Evolutionary conservation across 2,797 vertebrate genomes (phyloP), one percentile per base, ranked within the genome.

Genomic region (Lateolabrax maculatus): DNA sequence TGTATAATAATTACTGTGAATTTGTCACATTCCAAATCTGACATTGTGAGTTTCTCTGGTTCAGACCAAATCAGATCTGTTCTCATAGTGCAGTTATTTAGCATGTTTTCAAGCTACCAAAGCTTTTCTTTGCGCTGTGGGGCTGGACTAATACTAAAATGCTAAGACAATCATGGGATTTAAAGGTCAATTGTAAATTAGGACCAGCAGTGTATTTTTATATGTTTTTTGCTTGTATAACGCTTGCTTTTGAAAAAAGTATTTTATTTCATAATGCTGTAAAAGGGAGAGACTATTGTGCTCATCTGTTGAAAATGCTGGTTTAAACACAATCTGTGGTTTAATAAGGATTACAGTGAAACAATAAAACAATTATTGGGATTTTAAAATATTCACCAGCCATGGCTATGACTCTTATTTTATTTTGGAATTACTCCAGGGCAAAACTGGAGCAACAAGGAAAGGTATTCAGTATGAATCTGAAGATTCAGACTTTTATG

Each of bases 331-430:
- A 36, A 16, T 52, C 67, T 91, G 80, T 89, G 81, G 75, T 87
- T 87, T 86, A 19, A 74, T 61, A 57, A 67, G n/a, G 67, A 81
- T 74, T 76, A 85, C 56, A 79, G 41, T 74, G 65, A 87, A 89
- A 88, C 31, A 94, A 90, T 92, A 92, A 91, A 92, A 80, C 70
- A 60, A 57, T 77, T 75, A 88, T 71, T 91, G 90, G 77, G 86
- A 89, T 79, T 79, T 80, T 48, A 52, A 78, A 78, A 80, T 39
- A 53, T 56, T 29, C n/a, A 75, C 44, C 57, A 66, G 67, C 9
- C 36, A 73, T 27, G 6, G n/a, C 31, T 80, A 0, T 41, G 43
- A 73, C 31, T 81, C 53, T 21, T 62, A 46, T 52, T 64, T 58
- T 77, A 16, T 69, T 36, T 63, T 1, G 21, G 48, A 75, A 66